phyloP scores from a whole-genome alignment of 2,888 invertebrate species.

The Sceliomorpha sp. region DNA sequence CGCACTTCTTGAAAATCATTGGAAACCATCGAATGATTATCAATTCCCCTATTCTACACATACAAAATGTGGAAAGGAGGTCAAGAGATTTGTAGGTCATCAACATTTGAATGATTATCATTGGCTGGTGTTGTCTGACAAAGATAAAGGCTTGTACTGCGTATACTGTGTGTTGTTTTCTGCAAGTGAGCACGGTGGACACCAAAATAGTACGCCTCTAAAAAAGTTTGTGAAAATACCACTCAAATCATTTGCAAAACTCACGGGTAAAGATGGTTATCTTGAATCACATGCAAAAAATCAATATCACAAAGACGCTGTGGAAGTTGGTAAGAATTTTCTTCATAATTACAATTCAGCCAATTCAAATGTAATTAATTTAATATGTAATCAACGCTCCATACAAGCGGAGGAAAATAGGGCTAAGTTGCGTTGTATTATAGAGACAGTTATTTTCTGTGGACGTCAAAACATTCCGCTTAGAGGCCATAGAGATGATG shows the following conservation, averaged over 20 bases:
- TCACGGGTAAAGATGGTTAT: conserved; percentile 1
- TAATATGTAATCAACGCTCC: neutral
- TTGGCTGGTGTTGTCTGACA: conserved; percentile 1
- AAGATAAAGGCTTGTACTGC: neutral
- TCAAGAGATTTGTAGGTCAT: neutral
- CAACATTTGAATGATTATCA: neutral
- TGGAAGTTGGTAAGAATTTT: conserved; percentile 15
- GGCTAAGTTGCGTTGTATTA: conserved; percentile 44
- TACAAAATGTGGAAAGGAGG: neutral
- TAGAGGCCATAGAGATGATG: conserved; percentile 23
- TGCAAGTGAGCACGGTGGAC: neutral
- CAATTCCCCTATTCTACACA: neutral
- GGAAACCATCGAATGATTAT: neutral
- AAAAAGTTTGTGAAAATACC: neutral
- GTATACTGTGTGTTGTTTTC: neutral
- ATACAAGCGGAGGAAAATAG: conserved; percentile 15
- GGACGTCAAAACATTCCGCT: conserved; percentile 38
- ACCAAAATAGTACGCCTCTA: neutral
- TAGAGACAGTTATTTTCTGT: conserved; percentile 54
- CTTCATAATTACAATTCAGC: neutral
- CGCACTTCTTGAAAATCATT: neutral
- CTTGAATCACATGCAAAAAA: neutral
- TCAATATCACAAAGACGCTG: conserved; percentile 14
- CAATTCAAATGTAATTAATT: neutral
- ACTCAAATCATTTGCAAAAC: conserved; percentile 2